Base-by-base conservation (phyloP, 2,797 vertebrate species). In the Lacerta bilineata region DNA sequence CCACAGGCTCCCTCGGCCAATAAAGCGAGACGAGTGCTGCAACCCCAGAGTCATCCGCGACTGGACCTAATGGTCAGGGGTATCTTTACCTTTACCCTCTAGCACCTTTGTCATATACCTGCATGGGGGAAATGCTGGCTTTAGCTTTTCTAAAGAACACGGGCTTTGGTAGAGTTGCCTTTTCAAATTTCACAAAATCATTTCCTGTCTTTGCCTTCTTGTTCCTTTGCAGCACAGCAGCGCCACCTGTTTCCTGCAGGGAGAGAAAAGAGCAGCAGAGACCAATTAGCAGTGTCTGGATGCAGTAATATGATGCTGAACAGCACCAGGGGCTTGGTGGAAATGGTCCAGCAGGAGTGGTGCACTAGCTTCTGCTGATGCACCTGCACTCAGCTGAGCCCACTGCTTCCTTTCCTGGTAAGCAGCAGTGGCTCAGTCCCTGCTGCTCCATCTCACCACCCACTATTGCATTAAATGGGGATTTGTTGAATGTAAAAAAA, bases 141-240 rank as follows among this genome's bases (percentile, higher is more conserved):
- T 92, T 95, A 29, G 94, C 89, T 94, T 96, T 97, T 90, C 96
- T 98, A 95, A 97, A 98, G 96, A 98, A 98, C 18, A 98, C 92
- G 0, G 98, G 95, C 55, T 96, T 96, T 1, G 98, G 98, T 41
- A 94, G 82, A 3, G 92, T 95, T n/a, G 88, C 92, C 91, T 93
- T 96, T 91, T 91, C 95, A 89, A 96, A 97, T 81, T 95, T 97
- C 81, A 97, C 88, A 41, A 96, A 97, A 5, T 95, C 93, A 3
- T 46, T 93, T n/a, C 96, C 92, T 0, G 66, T 61, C 86, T 92
- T 96, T 1, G 7, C 74, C 75, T 94, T 94, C 88, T 91, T 94
- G 89, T 95, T 97, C 93, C 96, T 97, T 20, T 94, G 77, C 0
- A 93, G 69, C 5, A 83, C 76, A 1, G 91, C 29, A 2, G 85